These are phyloP conservation scores for Unio delphinus DNA, from an alignment of 2,888 invertebrate species.

Conservation along the genomic window DNA sequence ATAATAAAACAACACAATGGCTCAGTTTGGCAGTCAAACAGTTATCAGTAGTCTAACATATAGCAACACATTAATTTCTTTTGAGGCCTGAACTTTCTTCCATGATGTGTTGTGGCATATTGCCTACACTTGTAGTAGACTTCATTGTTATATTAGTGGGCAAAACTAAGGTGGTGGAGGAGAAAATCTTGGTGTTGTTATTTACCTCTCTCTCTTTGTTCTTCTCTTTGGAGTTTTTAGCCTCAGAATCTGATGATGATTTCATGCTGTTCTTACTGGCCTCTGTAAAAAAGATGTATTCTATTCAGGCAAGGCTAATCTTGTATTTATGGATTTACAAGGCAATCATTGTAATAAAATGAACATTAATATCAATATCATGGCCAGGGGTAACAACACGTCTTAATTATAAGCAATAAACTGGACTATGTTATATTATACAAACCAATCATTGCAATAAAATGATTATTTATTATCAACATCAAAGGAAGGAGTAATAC, in stretches of 20 bases:
- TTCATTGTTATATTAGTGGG: not conserved
- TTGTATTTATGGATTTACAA: no score
- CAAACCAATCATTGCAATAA: not conserved
- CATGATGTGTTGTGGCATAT: conserved; percentile 56
- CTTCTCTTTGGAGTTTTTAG: conserved; percentile 30
- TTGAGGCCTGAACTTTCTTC: conserved; percentile 33
- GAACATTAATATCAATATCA: no score
- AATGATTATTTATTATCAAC: no score
- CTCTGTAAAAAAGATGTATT: conserved; percentile 13
- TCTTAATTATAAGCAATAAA: no score
- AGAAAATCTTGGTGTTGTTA: conserved; percentile 27
- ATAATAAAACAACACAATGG: no score
- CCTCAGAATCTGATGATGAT: conserved; percentile 30
- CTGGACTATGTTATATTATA: not conserved
- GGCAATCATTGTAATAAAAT: no score
- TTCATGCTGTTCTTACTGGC: conserved; percentile 39
- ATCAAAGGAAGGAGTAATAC: no score
- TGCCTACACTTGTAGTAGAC: conserved; percentile 30
- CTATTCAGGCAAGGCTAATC: not conserved
- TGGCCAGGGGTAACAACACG: no score
- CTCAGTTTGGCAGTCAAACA: no score
- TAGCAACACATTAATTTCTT: no score
- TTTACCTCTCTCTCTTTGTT: conserved; percentile 29
- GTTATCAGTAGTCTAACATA: no score
- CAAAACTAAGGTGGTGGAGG: conserved; percentile 22